Evolutionary conservation across 2,113 vertebrate genomes (phyloP).

Genomic region (Microcebus ravelobensis): DNA sequence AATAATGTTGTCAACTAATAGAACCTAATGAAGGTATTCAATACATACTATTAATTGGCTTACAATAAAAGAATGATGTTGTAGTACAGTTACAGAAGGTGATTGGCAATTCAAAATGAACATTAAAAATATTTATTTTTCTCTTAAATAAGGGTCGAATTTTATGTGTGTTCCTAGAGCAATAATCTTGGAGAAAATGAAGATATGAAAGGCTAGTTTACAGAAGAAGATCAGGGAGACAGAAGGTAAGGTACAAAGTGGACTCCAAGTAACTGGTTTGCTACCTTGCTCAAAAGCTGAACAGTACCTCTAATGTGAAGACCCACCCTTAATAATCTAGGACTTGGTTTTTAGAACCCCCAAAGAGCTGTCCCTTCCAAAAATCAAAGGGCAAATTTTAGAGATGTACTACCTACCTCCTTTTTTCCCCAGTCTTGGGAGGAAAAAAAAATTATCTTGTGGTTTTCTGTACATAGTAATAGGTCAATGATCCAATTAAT

Average conservation of each 20-base stretch:
- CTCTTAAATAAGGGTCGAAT: slow-evolving; percentile 13
- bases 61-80: background rate
- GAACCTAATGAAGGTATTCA: background rate
- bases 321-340: background rate
- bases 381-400: background rate
- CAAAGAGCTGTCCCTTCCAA: background rate
- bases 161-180: background rate
- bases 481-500: background rate
- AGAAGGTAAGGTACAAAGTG: background rate
- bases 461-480: background rate
- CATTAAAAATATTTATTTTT: background rate
- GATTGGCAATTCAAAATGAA: background rate
- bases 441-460: background rate
- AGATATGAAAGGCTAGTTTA: background rate
- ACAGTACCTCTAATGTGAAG: background rate
- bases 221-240: background rate
- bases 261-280: background rate
- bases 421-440: background rate
- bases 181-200: background rate
- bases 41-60: background rate
- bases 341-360: background rate
- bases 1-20: background rate
- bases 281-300: background rate
- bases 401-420: background rate
- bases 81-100: background rate